phyloP scores from a whole-genome alignment of 2,113 vertebrate species.

The Nibea coibor region DNA sequence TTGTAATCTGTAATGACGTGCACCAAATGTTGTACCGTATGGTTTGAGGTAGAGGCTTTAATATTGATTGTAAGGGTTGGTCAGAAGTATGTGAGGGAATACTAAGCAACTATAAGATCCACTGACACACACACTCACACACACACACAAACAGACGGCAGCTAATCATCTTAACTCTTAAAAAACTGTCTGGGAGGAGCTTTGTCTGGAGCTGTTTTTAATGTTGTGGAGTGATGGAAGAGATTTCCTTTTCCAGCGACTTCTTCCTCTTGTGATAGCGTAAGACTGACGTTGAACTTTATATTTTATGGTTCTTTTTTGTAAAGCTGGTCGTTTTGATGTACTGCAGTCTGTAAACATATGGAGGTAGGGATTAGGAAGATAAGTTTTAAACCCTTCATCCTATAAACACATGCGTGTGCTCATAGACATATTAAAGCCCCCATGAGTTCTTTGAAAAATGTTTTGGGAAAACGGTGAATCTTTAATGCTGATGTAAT shows the following conservation, averaged over 20 bases:
- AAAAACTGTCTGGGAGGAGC: conserved; percentile 47
- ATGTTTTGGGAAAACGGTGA: background rate
- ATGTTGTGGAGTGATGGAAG: conserved; percentile 21
- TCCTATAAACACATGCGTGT: conserved; percentile 26
- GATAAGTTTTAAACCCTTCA: conserved; percentile 34
- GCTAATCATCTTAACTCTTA: conserved; percentile 76
- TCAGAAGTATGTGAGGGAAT: background rate
- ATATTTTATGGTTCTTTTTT: background rate
- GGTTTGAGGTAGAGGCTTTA: background rate
- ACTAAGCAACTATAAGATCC: conserved; percentile 22
- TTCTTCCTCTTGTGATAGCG: background rate
- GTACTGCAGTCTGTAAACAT: conserved; percentile 1
- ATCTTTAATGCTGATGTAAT: conserved; percentile 7
- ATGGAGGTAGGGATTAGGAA: conserved; percentile 35
- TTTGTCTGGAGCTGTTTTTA: conserved; percentile 56
- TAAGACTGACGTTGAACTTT: conserved; percentile 14
- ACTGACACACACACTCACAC: conserved; percentile 20
- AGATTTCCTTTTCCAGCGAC: background rate
- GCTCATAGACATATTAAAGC: background rate
- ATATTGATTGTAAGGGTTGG: conserved; percentile 11
- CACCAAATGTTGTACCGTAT: background rate
- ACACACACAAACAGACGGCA: conserved; percentile 40
- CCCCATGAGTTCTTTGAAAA: background rate
- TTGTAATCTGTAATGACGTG: conserved; percentile 17
- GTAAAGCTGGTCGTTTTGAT: conserved; percentile 7